These are phyloP conservation scores for Drosophila carrolli DNA, from an alignment of 1,140 invertebrate genomes.

Conservation along the genomic window DNA sequence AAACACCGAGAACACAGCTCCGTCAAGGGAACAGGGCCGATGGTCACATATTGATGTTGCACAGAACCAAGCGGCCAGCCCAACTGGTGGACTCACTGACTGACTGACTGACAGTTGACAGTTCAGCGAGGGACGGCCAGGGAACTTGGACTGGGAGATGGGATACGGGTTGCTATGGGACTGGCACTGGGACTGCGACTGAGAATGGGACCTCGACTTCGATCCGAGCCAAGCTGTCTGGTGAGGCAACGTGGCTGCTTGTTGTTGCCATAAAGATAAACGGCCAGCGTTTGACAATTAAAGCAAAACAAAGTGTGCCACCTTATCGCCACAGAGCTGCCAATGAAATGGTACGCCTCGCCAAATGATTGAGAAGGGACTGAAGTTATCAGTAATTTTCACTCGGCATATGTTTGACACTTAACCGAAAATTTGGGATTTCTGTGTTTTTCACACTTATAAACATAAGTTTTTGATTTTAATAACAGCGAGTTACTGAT, in stretches of 20 bases:
- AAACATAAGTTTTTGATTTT: not conserved
- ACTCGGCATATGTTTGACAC: constrained; percentile 17
- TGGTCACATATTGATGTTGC: constrained; percentile 68
- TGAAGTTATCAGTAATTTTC: constrained; percentile 39
- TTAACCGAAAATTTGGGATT: not conserved
- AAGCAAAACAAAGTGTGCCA: constrained; percentile 71
- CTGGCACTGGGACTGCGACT: not conserved
- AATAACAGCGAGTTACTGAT: not conserved
- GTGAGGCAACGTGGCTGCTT: constrained; percentile 30
- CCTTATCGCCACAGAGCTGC: constrained; percentile 55
- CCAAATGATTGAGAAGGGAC: constrained; percentile 39
- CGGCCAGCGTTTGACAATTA: constrained; percentile 74
- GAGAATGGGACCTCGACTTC: constrained; percentile 5
- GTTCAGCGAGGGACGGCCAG: constrained; percentile 63
- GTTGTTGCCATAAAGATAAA: constrained; percentile 68
- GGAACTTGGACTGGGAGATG: constrained; percentile 9
- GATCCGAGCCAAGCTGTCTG: constrained; percentile 70
- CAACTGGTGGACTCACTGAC: constrained; percentile 14
- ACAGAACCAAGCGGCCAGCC: constrained; percentile 31
- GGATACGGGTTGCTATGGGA: constrained; percentile 13
- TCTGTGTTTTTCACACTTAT: no score
- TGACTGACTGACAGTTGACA: constrained; percentile 81
- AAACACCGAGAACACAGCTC: constrained; percentile 42
- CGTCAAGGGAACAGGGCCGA: not conserved
- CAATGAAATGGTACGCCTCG: constrained; percentile 30